A percentile compares a stretch with the other conserved stretches of the same genome.
Conservation (phyloP, 2,888 invertebrate species). For the Schizotus pectinicornis region DNA sequence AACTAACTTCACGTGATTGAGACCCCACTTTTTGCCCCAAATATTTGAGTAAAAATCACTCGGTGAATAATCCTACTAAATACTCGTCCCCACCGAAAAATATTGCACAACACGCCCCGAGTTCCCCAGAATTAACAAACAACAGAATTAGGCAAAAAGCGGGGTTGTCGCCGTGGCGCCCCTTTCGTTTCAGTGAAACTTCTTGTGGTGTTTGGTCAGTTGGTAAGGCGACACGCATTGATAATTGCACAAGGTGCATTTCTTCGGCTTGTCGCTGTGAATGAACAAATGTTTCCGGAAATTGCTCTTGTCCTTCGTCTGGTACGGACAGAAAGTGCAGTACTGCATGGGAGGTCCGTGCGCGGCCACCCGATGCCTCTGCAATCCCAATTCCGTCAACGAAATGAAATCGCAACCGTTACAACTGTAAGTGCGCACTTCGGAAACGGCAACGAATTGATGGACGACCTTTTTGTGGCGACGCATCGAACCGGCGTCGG, state of each 20-base stretch:
- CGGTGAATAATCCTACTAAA: no score
- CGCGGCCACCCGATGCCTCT: slow-evolving; percentile 12
- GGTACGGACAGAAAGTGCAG: slow-evolving; percentile 43
- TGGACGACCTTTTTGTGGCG: slow-evolving; percentile 30
- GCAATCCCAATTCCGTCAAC: slow-evolving; percentile 11
- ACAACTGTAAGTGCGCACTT: slow-evolving; percentile 19
- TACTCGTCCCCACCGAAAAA: no score
- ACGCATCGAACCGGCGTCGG: slow-evolving; percentile 33
- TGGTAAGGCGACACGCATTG: slow-evolving; percentile 46
- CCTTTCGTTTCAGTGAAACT: slow-evolving; percentile 30
- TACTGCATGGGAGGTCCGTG: slow-evolving; percentile 19
- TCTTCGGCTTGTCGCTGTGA: slow-evolving; percentile 41
- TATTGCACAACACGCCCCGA: no score
- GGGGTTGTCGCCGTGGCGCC: no score
- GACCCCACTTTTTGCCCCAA: no score
- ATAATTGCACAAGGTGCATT: slow-evolving; percentile 43
- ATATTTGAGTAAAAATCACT: no score
- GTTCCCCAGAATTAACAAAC: no score
- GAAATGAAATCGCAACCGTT: slow-evolving; percentile 27
- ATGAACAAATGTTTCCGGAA: slow-evolving; percentile 45
- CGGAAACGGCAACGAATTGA: neutral
- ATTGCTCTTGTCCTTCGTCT: slow-evolving; percentile 45
- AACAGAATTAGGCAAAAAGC: no score
- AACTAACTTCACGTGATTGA: no score
- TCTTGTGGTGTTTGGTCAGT: slow-evolving; percentile 43